Conservation (phyloP, 1,140 invertebrate species). For the Drosophila gunungcola region DNA sequence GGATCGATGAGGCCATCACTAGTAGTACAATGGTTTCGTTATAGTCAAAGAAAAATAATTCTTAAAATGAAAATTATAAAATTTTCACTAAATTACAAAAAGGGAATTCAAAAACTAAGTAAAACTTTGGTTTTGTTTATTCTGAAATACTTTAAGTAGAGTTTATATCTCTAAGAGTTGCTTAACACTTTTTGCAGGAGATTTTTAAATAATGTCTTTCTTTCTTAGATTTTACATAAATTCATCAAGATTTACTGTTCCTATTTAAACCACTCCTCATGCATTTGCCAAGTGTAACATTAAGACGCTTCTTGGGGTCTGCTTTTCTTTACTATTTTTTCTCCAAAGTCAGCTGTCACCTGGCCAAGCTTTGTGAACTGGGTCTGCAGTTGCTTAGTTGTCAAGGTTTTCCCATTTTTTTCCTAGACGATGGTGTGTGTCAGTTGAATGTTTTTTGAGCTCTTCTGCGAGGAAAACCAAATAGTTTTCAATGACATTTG, state of each 20-base stretch:
- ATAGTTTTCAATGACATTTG: constrained; percentile 58
- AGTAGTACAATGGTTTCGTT: constrained; percentile 49
- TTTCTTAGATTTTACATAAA: too few species aligned
- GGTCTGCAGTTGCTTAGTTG: constrained; percentile 51
- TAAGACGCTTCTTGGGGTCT: constrained; percentile 17
- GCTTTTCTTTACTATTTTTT: background rate
- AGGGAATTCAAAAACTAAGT: too few species aligned
- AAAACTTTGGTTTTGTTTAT: too few species aligned
- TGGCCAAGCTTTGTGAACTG: constrained; percentile 30
- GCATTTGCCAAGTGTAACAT: constrained; percentile 2
- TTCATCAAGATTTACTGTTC: too few species aligned
- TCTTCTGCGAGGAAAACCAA: constrained; percentile 17
- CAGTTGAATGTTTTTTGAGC: constrained; percentile 41
- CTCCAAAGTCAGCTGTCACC: constrained; percentile 31
- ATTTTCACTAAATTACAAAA: too few species aligned
- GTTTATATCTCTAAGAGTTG: too few species aligned
- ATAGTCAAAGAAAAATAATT: constrained; percentile 1
- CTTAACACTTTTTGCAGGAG: too few species aligned
- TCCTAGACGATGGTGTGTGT: constrained; percentile 4
- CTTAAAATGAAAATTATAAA: too few species aligned
- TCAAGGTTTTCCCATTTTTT: constrained; percentile 46
- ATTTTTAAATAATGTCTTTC: too few species aligned
- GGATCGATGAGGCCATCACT: constrained; percentile 58
- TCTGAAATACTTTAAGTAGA: too few species aligned
- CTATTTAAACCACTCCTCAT: too few species aligned